These are phyloP conservation scores for Campylorhamphus procurvoides DNA, from an alignment of 2,113 vertebrate species.

Conservation along the genomic window DNA sequence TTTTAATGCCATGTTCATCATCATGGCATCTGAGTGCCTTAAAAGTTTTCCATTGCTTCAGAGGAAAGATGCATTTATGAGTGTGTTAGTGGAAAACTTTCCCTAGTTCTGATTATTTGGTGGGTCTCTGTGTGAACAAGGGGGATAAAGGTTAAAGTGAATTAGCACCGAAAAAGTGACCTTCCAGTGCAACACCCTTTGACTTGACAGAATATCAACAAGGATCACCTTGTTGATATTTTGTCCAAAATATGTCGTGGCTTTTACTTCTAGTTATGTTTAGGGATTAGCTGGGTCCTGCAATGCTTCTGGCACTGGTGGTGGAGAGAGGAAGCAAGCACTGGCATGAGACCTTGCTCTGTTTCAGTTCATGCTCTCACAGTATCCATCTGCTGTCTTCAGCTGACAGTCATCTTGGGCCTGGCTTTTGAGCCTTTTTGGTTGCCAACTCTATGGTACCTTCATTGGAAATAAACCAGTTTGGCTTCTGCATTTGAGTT, in stretches of 20 bases:
- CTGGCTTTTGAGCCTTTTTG: background rate
- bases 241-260: background rate
- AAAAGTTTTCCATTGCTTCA: conserved; percentile 57
- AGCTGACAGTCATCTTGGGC: background rate
- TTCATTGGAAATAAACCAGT: background rate
- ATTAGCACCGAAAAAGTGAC: background rate
- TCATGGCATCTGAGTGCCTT: conserved; percentile 42
- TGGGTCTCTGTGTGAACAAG: background rate
- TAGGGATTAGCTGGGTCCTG: background rate
- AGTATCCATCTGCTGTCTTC: background rate
- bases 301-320: background rate
- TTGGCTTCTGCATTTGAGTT: background rate
- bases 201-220: background rate
- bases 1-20: conserved; percentile 51
- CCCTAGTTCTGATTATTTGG: background rate
- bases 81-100: conserved; percentile 1
- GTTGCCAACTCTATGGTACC: background rate
- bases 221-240: background rate
- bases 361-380: background rate
- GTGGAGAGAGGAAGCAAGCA: background rate
- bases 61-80: conserved; percentile 1
- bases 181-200: background rate
- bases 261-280: background rate
- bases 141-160: background rate
- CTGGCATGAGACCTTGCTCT: background rate